A percentile compares a stretch with the other conserved stretches of the same genome.
Evolutionary conservation across 2,888 invertebrate genomes (phyloP).

Genomic region (Drosophila anceps): DNA sequence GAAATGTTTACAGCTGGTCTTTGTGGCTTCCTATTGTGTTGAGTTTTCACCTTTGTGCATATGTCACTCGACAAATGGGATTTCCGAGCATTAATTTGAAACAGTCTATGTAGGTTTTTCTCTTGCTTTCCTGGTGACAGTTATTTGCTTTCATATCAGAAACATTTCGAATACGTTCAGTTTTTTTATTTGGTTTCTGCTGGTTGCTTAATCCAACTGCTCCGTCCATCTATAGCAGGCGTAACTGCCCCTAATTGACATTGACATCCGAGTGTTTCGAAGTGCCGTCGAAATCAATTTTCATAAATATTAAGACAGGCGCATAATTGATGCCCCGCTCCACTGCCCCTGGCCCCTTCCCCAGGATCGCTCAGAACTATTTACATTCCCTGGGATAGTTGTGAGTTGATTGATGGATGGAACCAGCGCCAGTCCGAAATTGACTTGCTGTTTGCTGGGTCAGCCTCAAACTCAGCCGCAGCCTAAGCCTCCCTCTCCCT

Average conservation of each 20-base stretch:
- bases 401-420: slow-evolving; percentile 68
- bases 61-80: slow-evolving; percentile 49
- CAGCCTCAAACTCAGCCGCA: slow-evolving; percentile 7
- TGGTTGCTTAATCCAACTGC: slow-evolving; percentile 29
- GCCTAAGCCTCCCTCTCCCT: background rate
- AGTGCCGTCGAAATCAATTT: slow-evolving; percentile 69
- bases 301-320: slow-evolving; percentile 77
- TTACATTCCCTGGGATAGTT: slow-evolving; percentile 53
- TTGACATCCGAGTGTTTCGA: slow-evolving; percentile 66
- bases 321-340: slow-evolving; percentile 69
- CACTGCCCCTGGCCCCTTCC: background rate
- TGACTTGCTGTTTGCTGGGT: slow-evolving; percentile 27
- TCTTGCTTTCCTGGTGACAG: background rate
- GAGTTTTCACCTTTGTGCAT: slow-evolving; percentile 36
- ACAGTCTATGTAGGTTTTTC: background rate
- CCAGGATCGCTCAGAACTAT: slow-evolving; percentile 46
- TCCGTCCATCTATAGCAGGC: slow-evolving; percentile 11
- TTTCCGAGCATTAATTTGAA: slow-evolving; percentile 40
- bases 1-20: slow-evolving; percentile 59
- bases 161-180: background rate
- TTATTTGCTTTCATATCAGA: background rate
- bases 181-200: slow-evolving; percentile 20
- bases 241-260: slow-evolving; percentile 67
- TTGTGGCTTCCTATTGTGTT: slow-evolving; percentile 34
- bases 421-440: slow-evolving; percentile 42